These are phyloP conservation scores for Mycetomoellerius zeteki DNA, from an alignment of 1,140 invertebrate genomes.

Conservation along the genomic window DNA sequence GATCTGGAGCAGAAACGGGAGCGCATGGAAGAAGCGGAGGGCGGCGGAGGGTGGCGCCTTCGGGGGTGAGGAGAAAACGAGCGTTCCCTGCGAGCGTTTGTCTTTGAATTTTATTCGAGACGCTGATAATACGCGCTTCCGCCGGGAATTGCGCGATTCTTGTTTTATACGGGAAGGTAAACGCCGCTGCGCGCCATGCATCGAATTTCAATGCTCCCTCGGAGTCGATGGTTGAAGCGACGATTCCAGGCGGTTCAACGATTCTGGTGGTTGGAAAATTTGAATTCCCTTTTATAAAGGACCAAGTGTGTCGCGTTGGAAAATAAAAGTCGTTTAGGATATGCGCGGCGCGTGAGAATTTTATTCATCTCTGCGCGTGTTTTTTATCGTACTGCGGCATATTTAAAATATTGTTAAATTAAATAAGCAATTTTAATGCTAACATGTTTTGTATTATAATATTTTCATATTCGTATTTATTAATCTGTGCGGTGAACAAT, in stretches of 20 bases:
- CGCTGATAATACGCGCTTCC: slow-evolving; percentile 76
- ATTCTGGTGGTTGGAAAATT: slow-evolving; percentile 58
- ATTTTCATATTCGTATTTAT: background rate
- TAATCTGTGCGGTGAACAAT: background rate
- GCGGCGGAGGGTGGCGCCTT: slow-evolving; percentile 40
- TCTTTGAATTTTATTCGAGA: slow-evolving; percentile 76
- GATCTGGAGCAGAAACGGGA: slow-evolving; percentile 70
- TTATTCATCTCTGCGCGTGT: slow-evolving; percentile 22
- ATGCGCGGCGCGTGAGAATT: slow-evolving; percentile 35
- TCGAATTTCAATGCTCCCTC: slow-evolving; percentile 65
- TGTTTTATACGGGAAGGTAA: slow-evolving; percentile 59
- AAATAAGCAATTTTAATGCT: background rate
- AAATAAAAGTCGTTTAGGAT: slow-evolving; percentile 49
- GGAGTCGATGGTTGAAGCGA: slow-evolving; percentile 38
- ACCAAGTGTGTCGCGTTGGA: slow-evolving; percentile 28
- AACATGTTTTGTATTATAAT: background rate
- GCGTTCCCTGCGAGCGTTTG: slow-evolving; percentile 70
- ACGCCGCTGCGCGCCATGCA: slow-evolving; percentile 46
- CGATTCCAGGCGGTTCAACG: slow-evolving; percentile 36
- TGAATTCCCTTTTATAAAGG: slow-evolving; percentile 52
- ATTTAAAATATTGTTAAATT: slow-evolving; percentile 19
- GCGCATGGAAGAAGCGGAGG: slow-evolving; percentile 44
- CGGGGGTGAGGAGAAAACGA: slow-evolving; percentile 28
- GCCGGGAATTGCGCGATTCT: slow-evolving; percentile 70
- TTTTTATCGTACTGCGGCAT: background rate